Conservation (phyloP, 2,797 vertebrate species). For the Lepidocolaptes lacrymiger region DNA sequence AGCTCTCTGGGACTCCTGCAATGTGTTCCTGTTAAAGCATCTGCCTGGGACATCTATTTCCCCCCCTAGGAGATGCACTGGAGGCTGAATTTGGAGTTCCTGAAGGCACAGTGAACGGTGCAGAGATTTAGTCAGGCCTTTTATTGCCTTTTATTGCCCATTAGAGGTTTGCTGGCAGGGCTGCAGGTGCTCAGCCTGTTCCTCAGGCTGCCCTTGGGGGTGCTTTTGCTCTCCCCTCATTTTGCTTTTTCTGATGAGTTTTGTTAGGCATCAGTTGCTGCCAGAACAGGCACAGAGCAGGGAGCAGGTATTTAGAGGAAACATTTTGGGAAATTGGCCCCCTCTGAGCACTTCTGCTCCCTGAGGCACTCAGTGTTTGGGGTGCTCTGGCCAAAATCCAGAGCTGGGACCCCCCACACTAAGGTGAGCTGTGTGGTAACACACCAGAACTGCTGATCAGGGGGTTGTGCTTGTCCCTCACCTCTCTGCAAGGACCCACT, state of each 20-base stretch:
- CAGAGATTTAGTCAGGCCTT: neutral
- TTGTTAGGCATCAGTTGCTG: neutral
- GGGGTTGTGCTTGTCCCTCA: neutral
- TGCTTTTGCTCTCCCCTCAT: neutral
- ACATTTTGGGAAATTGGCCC: neutral
- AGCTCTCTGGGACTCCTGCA: neutral
- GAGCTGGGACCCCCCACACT: neutral
- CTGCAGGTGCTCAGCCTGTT: neutral
- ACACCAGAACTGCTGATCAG: neutral
- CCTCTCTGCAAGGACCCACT: neutral
- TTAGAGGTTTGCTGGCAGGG: neutral
- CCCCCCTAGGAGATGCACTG: neutral
- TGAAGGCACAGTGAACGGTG: neutral
- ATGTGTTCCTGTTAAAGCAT: neutral
- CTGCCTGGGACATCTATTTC: neutral
- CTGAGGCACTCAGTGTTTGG: neutral
- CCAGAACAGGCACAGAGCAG: neutral
- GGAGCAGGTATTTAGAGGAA: neutral
- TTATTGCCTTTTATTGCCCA: neutral
- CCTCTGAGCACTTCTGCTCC: neutral
- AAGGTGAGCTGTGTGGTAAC: neutral
- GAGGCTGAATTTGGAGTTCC: neutral
- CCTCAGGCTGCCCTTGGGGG: neutral
- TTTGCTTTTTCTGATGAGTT: neutral
- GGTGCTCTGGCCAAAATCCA: neutral